These are phyloP conservation scores for Criorhina ranunculi DNA, from an alignment of 2,888 invertebrate genomes.

Conservation along the genomic window DNA sequence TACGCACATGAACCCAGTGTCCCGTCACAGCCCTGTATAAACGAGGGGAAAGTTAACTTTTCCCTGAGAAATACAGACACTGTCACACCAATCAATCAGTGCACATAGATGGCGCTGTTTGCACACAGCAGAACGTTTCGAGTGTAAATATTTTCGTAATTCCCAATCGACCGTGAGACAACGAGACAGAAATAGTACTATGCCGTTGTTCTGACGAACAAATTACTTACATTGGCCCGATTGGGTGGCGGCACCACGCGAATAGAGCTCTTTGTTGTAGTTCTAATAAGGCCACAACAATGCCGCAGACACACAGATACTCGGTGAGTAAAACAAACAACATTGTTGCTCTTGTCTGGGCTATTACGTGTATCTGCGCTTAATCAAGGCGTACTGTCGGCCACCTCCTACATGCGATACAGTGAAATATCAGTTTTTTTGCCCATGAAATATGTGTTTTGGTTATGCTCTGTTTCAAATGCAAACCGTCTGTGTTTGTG, in stretches of 20 bases:
- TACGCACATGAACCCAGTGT: constrained; percentile 69
- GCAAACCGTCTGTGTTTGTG: constrained; percentile 31
- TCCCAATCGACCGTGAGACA: constrained; percentile 30
- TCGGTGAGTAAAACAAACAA: constrained; percentile 75
- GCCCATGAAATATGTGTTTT: constrained; percentile 61
- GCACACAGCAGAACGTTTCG: constrained; percentile 3
- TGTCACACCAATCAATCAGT: constrained; percentile 36
- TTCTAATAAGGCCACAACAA: constrained; percentile 48
- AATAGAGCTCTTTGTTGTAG: constrained; percentile 27
- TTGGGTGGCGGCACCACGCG: constrained; percentile 17
- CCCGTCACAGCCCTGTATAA: background rate
- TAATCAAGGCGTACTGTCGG: constrained; percentile 49
- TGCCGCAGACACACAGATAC: constrained; percentile 78
- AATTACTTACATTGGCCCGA: background rate
- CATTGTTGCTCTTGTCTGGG: constrained; percentile 75
- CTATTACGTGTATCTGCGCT: constrained; percentile 50
- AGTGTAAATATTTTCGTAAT: constrained; percentile 8
- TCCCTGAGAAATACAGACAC: constrained; percentile 41
- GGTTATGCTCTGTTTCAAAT: constrained; percentile 73
- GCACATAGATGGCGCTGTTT: constrained; percentile 39
- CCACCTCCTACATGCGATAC: constrained; percentile 79
- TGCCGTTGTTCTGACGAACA: no score
- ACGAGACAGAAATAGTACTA: background rate
- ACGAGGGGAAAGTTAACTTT: constrained; percentile 60
- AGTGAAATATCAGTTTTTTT: constrained; percentile 26